These are phyloP conservation scores for Pseudochirops cupreus DNA, from an alignment of 2,797 vertebrate species.

Conservation along the genomic window DNA sequence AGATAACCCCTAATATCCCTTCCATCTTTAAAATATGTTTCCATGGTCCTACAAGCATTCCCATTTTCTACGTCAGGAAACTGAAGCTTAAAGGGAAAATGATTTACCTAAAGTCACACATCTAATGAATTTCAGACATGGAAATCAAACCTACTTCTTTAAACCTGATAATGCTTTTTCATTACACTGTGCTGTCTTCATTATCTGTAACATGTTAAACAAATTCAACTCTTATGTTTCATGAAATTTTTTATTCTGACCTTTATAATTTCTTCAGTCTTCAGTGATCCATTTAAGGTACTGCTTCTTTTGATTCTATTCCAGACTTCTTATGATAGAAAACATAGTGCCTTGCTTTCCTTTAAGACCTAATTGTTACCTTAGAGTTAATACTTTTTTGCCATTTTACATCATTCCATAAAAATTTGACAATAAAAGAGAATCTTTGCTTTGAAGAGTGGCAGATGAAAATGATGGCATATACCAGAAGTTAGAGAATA, in stretches of 20 bases:
- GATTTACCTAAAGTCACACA: neutral
- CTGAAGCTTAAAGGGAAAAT: neutral
- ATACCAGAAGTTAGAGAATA: neutral
- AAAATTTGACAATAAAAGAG: neutral
- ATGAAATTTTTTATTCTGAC: neutral
- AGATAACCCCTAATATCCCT: neutral
- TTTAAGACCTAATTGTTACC: neutral
- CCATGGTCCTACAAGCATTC: neutral
- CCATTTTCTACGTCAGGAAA: neutral
- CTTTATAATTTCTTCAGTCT: neutral
- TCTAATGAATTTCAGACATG: neutral
- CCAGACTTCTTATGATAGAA: neutral
- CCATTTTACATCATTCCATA: neutral
- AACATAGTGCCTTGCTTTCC: neutral
- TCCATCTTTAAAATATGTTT: neutral
- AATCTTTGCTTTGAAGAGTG: neutral
- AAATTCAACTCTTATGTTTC: neutral
- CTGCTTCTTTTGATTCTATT: neutral
- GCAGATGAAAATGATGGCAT: neutral
- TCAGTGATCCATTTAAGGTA: neutral
- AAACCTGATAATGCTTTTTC: neutral
- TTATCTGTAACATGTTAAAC: neutral
- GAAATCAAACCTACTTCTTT: neutral
- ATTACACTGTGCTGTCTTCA: neutral
- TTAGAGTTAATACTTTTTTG: neutral